Percentiles rank a stretch among this genome's conserved stretches.
Evolutionary conservation across 1,140 invertebrate species (phyloP).

Genomic region (Drosophila insularis): DNA sequence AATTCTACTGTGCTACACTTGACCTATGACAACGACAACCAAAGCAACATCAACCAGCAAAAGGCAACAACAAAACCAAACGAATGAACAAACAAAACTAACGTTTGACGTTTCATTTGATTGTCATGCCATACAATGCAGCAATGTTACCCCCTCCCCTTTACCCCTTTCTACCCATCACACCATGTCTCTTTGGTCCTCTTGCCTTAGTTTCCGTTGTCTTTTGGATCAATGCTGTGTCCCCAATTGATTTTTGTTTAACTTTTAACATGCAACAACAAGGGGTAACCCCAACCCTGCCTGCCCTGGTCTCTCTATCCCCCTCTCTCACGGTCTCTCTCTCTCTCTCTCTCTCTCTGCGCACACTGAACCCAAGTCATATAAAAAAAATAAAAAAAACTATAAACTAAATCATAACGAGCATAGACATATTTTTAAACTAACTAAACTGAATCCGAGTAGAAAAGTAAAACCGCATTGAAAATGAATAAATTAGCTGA

Average conservation of each 20-base stretch:
- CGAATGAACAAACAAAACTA: slow-evolving; percentile 29
- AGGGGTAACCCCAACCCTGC: slow-evolving; percentile 31
- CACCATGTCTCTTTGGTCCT: slow-evolving; percentile 21
- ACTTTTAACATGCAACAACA: slow-evolving; percentile 75
- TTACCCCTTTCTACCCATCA: neutral
- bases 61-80: slow-evolving; percentile 24
- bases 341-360: no score
- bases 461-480: no score
- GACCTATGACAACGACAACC: slow-evolving; percentile 72
- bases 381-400: neutral
- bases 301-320: neutral
- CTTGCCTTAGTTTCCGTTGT: slow-evolving; percentile 31
- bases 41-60: slow-evolving; percentile 30
- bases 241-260: slow-evolving; percentile 78
- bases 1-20: slow-evolving; percentile 80
- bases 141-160: slow-evolving; percentile 10
- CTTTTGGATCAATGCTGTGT: slow-evolving; percentile 73
- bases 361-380: neutral
- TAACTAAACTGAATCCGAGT: no score
- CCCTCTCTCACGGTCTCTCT: no score
- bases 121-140: slow-evolving; percentile 67
- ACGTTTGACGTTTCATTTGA: slow-evolving; percentile 75
- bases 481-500: no score
- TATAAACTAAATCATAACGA: neutral
- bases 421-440: neutral